Percentiles rank a stretch among this genome's conserved stretches.
Conservation (phyloP, 2,888 invertebrate genomes). For the Cryptocephalus moraei region DNA sequence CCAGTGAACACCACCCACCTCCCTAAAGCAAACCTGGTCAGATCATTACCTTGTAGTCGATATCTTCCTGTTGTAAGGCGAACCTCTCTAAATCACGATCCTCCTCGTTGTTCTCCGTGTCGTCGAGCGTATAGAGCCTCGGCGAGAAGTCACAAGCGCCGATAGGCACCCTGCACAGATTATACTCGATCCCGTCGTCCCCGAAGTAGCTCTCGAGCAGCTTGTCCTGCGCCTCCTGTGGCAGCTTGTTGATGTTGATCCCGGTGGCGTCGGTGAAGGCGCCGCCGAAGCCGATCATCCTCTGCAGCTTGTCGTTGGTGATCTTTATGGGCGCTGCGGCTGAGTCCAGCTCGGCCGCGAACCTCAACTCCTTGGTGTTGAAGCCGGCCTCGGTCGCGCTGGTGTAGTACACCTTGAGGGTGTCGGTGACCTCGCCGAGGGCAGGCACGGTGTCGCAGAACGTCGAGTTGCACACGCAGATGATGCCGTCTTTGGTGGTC, state of each 20-base stretch:
- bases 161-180: constrained; percentile 69
- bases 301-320: neutral
- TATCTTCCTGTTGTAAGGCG: constrained; percentile 56
- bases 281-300: neutral
- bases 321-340: no score
- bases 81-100: constrained; percentile 52
- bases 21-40: no score
- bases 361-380: no score
- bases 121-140: constrained; percentile 55
- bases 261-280: neutral
- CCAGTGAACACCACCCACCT: no score
- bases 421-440: no score
- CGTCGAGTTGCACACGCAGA: no score
- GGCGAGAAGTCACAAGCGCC: constrained; percentile 82
- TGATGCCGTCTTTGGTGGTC: no score
- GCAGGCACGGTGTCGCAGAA: no score
- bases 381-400: no score
- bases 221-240: neutral
- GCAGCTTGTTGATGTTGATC: neutral
- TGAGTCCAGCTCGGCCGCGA: no score
- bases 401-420: no score
- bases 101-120: constrained; percentile 36
- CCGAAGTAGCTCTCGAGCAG: constrained; percentile 44
- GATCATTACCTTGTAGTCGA: constrained; percentile 49
- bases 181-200: constrained; percentile 60